Evolutionary conservation across 2,797 vertebrate species (phyloP).

Genomic region (Enteromius afrohamiltoni): DNA sequence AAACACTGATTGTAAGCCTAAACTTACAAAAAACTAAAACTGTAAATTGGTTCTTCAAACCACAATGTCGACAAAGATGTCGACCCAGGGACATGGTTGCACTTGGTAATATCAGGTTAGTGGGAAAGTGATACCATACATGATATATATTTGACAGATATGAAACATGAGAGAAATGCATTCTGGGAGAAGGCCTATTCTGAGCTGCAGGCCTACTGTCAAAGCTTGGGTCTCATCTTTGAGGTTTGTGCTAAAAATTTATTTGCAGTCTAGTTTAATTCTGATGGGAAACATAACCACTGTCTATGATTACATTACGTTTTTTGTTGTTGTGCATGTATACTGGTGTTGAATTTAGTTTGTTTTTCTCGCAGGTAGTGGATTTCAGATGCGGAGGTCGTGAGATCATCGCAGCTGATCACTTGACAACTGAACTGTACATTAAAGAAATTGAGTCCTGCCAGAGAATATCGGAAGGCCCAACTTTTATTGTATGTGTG

Average conservation of each 20-base stretch:
- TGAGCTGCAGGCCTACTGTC: slow-evolving; percentile 81
- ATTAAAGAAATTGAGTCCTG: slow-evolving; percentile 80
- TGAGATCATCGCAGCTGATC: slow-evolving; percentile 65
- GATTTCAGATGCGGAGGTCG: slow-evolving; percentile 81
- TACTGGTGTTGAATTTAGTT: neutral
- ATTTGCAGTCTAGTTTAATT: neutral
- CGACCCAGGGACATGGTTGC: no score
- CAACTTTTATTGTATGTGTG: slow-evolving; percentile 79
- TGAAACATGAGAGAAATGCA: slow-evolving; percentile 78
- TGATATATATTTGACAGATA: slow-evolving; percentile 71
- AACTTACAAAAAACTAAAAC: no score
- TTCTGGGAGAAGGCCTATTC: slow-evolving; percentile 80
- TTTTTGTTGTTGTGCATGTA: neutral
- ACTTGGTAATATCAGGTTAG: no score
- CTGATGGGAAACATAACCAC: neutral
- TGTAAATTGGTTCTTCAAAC: no score
- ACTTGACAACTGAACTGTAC: slow-evolving; percentile 74
- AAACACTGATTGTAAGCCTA: no score
- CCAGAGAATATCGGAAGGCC: slow-evolving; percentile 74
- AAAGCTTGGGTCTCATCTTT: slow-evolving; percentile 77
- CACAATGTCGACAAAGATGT: no score
- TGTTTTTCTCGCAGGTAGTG: slow-evolving; percentile 66
- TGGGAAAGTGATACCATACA: neutral
- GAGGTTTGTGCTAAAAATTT: slow-evolving; percentile 75
- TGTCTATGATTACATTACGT: neutral